A percentile compares a stretch with the other conserved stretches of the same genome.
Evolutionary conservation across 2,888 invertebrate species (phyloP).

Genomic region (Willowsia nigromaculata): DNA sequence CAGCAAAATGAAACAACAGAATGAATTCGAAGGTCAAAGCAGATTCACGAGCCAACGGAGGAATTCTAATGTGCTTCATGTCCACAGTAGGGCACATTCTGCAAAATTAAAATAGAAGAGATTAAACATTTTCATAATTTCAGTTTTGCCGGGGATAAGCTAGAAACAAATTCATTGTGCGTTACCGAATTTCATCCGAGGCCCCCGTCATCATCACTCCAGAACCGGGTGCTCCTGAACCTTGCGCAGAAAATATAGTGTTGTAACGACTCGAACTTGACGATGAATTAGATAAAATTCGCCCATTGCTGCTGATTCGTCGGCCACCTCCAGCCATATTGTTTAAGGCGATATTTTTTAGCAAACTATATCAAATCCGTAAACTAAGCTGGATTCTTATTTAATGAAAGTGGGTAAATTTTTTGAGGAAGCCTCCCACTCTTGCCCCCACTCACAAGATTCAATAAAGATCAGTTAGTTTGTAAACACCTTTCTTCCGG

Average conservation of each 20-base stretch:
- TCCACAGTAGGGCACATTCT: conserved; percentile 68
- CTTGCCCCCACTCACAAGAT: too few relatives aligned
- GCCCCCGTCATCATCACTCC: conserved; percentile 63
- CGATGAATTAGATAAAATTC: conserved; percentile 46
- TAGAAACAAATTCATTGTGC: neutral
- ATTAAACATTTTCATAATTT: too few relatives aligned
- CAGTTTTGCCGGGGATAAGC: too few relatives aligned
- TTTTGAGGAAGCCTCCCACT: too few relatives aligned
- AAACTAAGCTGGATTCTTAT: too few relatives aligned
- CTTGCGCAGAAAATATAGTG: conserved; percentile 45
- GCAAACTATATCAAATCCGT: too few relatives aligned
- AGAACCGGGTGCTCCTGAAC: neutral
- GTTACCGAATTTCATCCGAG: conserved; percentile 59
- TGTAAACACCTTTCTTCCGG: too few relatives aligned
- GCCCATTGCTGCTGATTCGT: conserved; percentile 58
- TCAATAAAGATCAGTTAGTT: too few relatives aligned
- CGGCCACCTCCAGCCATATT: conserved; percentile 63
- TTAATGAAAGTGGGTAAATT: too few relatives aligned
- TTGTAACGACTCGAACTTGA: conserved; percentile 31
- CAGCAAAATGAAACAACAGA: conserved; percentile 72
- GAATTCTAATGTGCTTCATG: conserved; percentile 78
- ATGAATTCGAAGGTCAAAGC: conserved; percentile 75
- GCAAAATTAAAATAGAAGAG: neutral
- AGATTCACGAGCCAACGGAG: conserved; percentile 75
- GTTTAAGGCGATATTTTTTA: neutral